Base-by-base conservation (phyloP, 2,888 invertebrate species). In the Leucania comma region DNA sequence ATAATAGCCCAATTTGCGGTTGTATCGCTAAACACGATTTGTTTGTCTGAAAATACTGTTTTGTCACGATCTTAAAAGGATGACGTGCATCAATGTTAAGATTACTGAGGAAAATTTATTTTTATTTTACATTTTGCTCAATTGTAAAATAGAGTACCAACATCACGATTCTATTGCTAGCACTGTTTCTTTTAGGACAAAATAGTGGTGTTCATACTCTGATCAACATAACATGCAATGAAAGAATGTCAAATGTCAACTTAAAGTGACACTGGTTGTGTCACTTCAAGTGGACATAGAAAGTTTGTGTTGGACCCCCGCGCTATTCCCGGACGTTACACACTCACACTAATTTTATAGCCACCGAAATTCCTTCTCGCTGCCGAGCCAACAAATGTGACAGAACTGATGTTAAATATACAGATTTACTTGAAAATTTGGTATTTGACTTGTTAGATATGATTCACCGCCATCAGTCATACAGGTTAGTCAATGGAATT, bases 301-400 rank as follows among this genome's bases (percentile, higher is more conserved):
- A 89, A 89, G 89, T 88, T 89, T 87, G 85, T 81, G 72, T 80
- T 72, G 70, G 90, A 89, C 90, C 89, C 81, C 90, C 90, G 78
- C 83, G 82, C 72, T 80, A 82, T 93, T 93, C 92, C 89, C 87
- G 89, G 93, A 93, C 87, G 75, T 94, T 83, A 82, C 92, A 93
- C 90, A 78, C 81, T 90, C 88, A 89, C 91, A 93, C 93, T 91
- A 91, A 92, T 93, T 94, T 94, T 93, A 94, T 92, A 92, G 93
- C 91, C 93, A 93, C 93, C 87, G 90, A 91, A 90, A 91, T 90
- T 89, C 89, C 89, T 84, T 48, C 77, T 64, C 74, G 83, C 80
- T 80, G 82, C 80, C 50, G 81, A 82, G 64, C 75, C 73, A 80
- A 80, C 87, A 81, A 84, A 85, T 82, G 81, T 83, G 83, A 84